Evolutionary conservation across 2,113 vertebrate species (phyloP), one percentile per base, ranked within the genome.

Genomic region (Carollia perspicillata): DNA sequence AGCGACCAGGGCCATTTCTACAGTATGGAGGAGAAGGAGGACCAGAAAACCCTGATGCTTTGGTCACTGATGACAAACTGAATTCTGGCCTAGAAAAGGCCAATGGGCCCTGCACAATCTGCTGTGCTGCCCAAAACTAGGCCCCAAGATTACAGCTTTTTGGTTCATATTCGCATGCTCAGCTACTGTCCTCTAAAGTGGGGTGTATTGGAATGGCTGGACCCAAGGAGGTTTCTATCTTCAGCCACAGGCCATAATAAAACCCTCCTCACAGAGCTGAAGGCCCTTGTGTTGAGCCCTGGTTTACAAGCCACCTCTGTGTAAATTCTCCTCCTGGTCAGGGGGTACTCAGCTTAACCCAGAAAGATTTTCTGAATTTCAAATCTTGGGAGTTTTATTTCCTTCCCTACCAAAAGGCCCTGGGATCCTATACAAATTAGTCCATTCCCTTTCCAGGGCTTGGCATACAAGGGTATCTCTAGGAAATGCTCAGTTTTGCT

Each of bases 301-400:
- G 53, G 17, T 79, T 71, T 74, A 47, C 65, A 88, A n/a, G 23
- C 18, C 26, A 74, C 55, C 66, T 90, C 51, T 93, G 33, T 79
- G 37, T 53, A 93, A 95, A 68, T 85, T 85, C 51, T 66, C 20
- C 33, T 69, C 20, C 35, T 69, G 33, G 74, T 92, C 33, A 33
- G 26, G 20, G n/a, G 18, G 14, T 68, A 66, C 12, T 84, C 55
- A 58, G 22, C 13, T 49, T 84, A 84, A 74, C 40, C 14, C 28
- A 94, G 84, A 84, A 81, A 85, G 13, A 55, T 63, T 68, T 80
- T 84, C n/a, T 86, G 80, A 90, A 90, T 81, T 74, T 89, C 66
- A 53, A 75, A 60, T 90, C 60, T 60, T 85, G 47, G 40, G 47
- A 58, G 33, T 74, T 85, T 58, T 79, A 47, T 89, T 89, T 92